Base-by-base conservation (phyloP, 2,888 invertebrate species). In the Lasioglossum pauxillum region DNA sequence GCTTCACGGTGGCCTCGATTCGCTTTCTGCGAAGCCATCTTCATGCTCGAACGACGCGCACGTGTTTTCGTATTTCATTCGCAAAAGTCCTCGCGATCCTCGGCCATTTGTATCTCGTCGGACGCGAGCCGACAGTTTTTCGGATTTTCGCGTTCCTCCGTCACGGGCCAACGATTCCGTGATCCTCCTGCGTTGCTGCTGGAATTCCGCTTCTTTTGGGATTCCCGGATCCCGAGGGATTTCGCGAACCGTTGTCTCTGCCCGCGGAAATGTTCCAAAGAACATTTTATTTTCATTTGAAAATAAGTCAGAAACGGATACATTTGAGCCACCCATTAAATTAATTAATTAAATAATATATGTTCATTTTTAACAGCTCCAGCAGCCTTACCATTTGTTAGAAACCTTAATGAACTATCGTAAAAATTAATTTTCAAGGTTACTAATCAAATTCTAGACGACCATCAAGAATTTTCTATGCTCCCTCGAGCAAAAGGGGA, bases 11-110 rank as follows among this genome's bases (percentile, higher is more conserved):
- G 86, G 89, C 87, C 89, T 78, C 84, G 84, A 84, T 90, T 85
- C 84, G 82, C 76, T 82, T 93, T 93, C 93, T 88, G 81, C 90
- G 92, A 93, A 93, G 90, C 91, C 89, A 92, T 93, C 92, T 92
- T 93, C 92, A 93, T 92, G 92, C 90, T 89, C 90, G 81, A 82
- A 84, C 84, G 89, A 91, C 90, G 89, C 90, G 82, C 80, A 83
- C 84, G 89, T 83, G 80, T 86, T 86, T 88, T 85, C 80, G 80
- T 82, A 71, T 75, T 84, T 82, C 38, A 80, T 41, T 38, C 4
- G 69, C 53, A 53, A 38, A 31, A 41, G 19, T 60, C 60, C n/a
- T 14, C 49, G 49, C 67, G 69, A 38, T 69, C 38, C 69, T 46
- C 19, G 16, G 31, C 35, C 64, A 69, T 71, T 67, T 77, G 64